Conservation (phyloP, 2,888 invertebrate genomes). For the Netelia virgata region DNA sequence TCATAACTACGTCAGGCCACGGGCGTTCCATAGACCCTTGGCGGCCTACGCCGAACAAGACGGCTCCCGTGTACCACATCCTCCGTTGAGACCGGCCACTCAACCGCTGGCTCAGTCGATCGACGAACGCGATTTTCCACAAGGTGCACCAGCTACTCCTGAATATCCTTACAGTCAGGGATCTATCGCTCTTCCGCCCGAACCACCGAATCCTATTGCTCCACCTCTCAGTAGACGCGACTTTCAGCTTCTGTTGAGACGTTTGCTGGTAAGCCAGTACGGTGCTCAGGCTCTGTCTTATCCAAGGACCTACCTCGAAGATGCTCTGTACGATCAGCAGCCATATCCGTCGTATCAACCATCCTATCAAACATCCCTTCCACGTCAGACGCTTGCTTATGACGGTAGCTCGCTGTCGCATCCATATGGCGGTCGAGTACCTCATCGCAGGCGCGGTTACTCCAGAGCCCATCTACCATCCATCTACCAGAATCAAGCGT, state of each 20-base stretch:
- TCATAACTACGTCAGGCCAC: slow-evolving; percentile 74
- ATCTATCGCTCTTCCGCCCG: slow-evolving; percentile 83
- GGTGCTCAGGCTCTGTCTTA: slow-evolving; percentile 81
- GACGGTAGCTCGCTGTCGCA: slow-evolving; percentile 71
- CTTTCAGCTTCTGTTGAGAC: slow-evolving; percentile 89
- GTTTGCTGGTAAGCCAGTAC: slow-evolving; percentile 88
- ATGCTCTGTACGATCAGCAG: slow-evolving; percentile 83
- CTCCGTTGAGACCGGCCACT: slow-evolving; percentile 74
- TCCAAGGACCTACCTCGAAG: slow-evolving; percentile 82
- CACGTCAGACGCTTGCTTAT: slow-evolving; percentile 75
- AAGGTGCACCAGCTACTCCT: slow-evolving; percentile 70
- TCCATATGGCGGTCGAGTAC: slow-evolving; percentile 80
- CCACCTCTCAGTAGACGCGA: slow-evolving; percentile 91
- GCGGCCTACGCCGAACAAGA: slow-evolving; percentile 75
- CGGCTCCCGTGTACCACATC: slow-evolving; percentile 72
- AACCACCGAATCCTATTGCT: slow-evolving; percentile 87
- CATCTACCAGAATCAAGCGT: slow-evolving; percentile 78
- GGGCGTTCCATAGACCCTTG: slow-evolving; percentile 74
- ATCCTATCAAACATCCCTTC: slow-evolving; percentile 78
- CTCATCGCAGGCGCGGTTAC: slow-evolving; percentile 77
- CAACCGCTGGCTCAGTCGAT: slow-evolving; percentile 68
- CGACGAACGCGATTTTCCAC: slow-evolving; percentile 78
- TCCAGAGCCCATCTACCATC: slow-evolving; percentile 75
- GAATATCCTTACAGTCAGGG: slow-evolving; percentile 78
- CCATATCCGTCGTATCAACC: slow-evolving; percentile 85